Evolutionary conservation across 2,888 invertebrate species (phyloP).

Genomic region (Aphodius granarius): DNA sequence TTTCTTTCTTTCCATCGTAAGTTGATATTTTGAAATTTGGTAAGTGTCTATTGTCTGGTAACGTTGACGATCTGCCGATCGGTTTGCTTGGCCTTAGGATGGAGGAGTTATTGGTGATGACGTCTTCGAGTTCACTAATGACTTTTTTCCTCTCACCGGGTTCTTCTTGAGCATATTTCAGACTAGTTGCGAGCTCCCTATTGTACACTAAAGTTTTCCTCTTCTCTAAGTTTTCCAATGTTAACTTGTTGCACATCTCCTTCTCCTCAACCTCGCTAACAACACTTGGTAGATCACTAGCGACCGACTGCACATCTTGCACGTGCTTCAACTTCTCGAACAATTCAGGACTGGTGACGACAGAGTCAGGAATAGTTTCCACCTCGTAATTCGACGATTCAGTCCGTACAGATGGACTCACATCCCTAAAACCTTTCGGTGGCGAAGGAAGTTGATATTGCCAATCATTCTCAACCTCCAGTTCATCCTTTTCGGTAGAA

Average conservation of each 20-base stretch:
- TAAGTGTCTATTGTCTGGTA: slow-evolving; percentile 39
- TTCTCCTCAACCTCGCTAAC: slow-evolving; percentile 42
- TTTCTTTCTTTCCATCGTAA: slow-evolving; percentile 49
- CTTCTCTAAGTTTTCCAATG: slow-evolving; percentile 51
- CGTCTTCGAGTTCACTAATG: slow-evolving; percentile 40
- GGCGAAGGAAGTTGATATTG: slow-evolving; percentile 63
- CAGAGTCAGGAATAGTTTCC: slow-evolving; percentile 45
- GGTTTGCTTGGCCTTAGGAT: slow-evolving; percentile 7
- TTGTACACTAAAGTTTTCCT: slow-evolving; percentile 52
- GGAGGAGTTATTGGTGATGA: slow-evolving; percentile 29
- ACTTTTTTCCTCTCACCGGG: slow-evolving; percentile 31
- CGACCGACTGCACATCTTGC: slow-evolving; percentile 43
- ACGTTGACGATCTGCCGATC: background rate
- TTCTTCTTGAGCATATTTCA: slow-evolving; percentile 45
- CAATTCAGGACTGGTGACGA: slow-evolving; percentile 51
- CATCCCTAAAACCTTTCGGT: slow-evolving; percentile 60
- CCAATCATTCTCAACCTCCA: slow-evolving; percentile 53
- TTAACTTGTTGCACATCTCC: slow-evolving; percentile 47
- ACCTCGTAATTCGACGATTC: slow-evolving; percentile 40
- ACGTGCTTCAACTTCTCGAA: slow-evolving; percentile 49
- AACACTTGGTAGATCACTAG: slow-evolving; percentile 33
- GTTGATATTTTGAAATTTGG: slow-evolving; percentile 55
- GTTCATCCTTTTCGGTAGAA: background rate
- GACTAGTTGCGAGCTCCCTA: slow-evolving; percentile 52
- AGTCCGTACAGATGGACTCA: slow-evolving; percentile 41